Evolutionary conservation across 2,113 vertebrate species (phyloP), one percentile per base, ranked within the genome.

Genomic region (Ariopsis seemanni): DNA sequence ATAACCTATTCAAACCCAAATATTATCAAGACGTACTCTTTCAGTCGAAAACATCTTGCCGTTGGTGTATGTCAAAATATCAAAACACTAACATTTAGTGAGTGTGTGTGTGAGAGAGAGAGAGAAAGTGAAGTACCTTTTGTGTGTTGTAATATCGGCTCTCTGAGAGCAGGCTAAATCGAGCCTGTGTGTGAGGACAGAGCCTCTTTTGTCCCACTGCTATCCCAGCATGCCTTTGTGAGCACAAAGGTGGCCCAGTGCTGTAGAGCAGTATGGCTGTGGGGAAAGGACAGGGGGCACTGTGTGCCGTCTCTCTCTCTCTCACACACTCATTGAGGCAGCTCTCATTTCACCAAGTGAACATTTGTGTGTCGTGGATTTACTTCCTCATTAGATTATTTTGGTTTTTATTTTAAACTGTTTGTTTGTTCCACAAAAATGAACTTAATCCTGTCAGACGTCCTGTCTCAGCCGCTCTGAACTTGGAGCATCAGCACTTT

Each of bases 181-280:
- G 60, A 75, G 42, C 22, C 85, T 87, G 85, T 87, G 69, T 83
- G 53, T 75, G 42, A 60, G 75, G 85, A 94, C 91, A 92, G 87
- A 89, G 48, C 77, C 88, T 86, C 89, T 92, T 90, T 93, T 93
- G 90, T 90, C 83, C 69, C 69, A 15, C 63, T 1, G 9, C 83
- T 86, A 87, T 90, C 90, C 71, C 88, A 91, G 52, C 87, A 89
- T 92, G 85, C 90, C 20, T 55, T 78, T 87, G 55, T 83, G 63
- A 89, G 57, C 78, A 93, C 92, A 94, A 91, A 93, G 91, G 77
- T 89, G 25, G 87, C 92, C 91, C 93, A 94, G 92, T 93, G 90
- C 69, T 85, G 67, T 50, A 57, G 30, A 83, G 30, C 48, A 25
- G 34, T 85, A 69, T 42, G 50, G 62, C 69, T 58, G 34, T 77